phyloP scores from a whole-genome alignment of 1,140 invertebrate species.

The Drosophila sulfurigaster region DNA sequence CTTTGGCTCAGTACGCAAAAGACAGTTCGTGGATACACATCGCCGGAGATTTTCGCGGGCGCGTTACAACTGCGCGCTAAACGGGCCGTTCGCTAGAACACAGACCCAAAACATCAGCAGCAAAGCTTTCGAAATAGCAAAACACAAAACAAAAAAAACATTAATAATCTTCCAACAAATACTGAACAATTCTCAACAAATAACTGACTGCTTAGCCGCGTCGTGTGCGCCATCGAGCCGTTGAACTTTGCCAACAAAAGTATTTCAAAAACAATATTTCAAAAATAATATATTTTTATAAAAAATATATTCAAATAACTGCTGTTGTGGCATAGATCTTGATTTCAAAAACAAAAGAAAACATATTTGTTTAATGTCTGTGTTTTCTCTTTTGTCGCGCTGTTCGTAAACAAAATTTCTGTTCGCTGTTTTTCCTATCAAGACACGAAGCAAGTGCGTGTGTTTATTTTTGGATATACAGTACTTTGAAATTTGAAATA shows the following conservation, averaged over 20 bases:
- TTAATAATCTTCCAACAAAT: constrained; percentile 2
- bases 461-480: neutral
- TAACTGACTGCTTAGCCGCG: constrained; percentile 15
- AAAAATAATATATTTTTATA: neutral
- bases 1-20: constrained; percentile 64
- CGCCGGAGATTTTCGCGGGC: constrained; percentile 35
- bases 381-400: constrained; percentile 30
- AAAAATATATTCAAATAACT: constrained; percentile 7
- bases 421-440: constrained; percentile 15
- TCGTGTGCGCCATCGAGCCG: constrained; percentile 30
- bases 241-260: constrained; percentile 47
- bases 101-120: constrained; percentile 38
- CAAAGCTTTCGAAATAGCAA: neutral
- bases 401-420: constrained; percentile 50
- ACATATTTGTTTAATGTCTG: constrained; percentile 13
- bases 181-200: neutral
- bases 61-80: constrained; percentile 62
- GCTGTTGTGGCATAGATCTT: constrained; percentile 8
- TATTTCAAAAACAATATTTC: constrained; percentile 1
- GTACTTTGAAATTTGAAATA: neutral
- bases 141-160: neutral
- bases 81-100: constrained; percentile 54
- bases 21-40: constrained; percentile 74
- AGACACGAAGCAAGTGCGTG: neutral
- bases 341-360: constrained; percentile 15